A percentile compares a stretch with the other conserved stretches of the same genome.
Evolutionary conservation across 2,797 vertebrate genomes (phyloP).

Genomic region (Oreochromis grahami): DNA sequence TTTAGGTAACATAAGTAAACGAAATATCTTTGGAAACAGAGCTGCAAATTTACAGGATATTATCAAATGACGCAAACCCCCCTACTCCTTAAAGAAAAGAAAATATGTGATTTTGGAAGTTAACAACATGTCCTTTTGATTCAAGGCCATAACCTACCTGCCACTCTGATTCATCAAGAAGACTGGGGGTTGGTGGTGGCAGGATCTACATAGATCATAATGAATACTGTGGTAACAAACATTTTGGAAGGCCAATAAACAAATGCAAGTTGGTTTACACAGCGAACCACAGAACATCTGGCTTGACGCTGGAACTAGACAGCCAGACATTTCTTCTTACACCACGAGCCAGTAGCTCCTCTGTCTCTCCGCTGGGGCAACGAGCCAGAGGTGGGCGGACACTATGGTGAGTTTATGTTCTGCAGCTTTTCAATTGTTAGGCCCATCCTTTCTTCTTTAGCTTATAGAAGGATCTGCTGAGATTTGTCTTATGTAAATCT

Average conservation of each 20-base stretch:
- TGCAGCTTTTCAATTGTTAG: constrained; percentile 49
- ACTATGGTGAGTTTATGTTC: constrained; percentile 45
- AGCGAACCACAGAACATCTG: constrained; percentile 89
- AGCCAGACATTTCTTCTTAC: constrained; percentile 82
- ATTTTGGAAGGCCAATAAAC: constrained; percentile 83
- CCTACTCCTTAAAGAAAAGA: too few species aligned
- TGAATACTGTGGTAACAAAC: constrained; percentile 80
- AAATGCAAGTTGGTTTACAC: constrained; percentile 84
- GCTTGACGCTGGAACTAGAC: constrained; percentile 85
- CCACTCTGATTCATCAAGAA: constrained; percentile 4
- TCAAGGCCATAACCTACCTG: background rate
- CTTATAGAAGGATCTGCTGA: background rate
- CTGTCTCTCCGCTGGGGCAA: constrained; percentile 57
- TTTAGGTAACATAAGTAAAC: background rate
- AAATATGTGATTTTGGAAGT: background rate
- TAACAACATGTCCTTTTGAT: background rate
- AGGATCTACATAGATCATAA: constrained; percentile 70
- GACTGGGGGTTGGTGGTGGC: constrained; percentile 15
- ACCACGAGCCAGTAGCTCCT: constrained; percentile 74
- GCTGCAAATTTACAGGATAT: background rate
- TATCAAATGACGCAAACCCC: background rate
- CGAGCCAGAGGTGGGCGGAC: constrained; percentile 62
- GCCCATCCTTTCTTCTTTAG: constrained; percentile 11
- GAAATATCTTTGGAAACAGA: background rate
- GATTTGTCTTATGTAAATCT: background rate